Conservation (phyloP, 2,888 invertebrate species). For the Tanaodytes sp. region DNA sequence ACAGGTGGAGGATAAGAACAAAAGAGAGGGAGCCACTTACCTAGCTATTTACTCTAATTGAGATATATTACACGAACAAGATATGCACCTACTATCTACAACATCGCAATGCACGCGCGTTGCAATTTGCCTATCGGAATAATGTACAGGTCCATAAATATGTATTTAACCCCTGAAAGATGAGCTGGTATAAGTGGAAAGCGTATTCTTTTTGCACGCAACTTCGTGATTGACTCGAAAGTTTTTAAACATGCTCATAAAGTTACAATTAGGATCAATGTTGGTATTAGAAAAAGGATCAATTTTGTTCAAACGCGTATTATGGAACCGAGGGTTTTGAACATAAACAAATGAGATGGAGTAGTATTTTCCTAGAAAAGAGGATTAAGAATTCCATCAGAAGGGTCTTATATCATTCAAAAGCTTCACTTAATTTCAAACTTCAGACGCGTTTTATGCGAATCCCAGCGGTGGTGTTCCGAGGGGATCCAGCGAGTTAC, state of each 20-base stretch:
- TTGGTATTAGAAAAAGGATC: no score
- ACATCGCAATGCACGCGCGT: slow-evolving; percentile 34
- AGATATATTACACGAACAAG: slow-evolving; percentile 38
- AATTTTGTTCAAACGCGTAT: no score
- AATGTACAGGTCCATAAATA: slow-evolving; percentile 38
- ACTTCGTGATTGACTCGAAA: no score
- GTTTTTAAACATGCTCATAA: no score
- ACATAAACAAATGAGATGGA: no score
- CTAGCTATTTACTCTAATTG: slow-evolving; percentile 38
- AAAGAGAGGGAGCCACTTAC: slow-evolving; percentile 39
- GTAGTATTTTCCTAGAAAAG: no score
- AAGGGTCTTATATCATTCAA: slow-evolving; percentile 6
- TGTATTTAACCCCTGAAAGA: slow-evolving; percentile 31
- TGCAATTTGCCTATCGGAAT: slow-evolving; percentile 24
- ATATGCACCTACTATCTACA: slow-evolving; percentile 31
- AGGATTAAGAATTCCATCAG: no score
- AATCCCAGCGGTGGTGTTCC: slow-evolving; percentile 31
- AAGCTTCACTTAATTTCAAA: slow-evolving; percentile 38
- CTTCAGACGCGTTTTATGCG: slow-evolving; percentile 38
- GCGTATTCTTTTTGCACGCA: no score
- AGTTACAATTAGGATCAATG: no score
- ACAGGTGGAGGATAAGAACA: background rate
- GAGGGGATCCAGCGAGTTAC: slow-evolving; percentile 30
- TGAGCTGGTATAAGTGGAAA: background rate
- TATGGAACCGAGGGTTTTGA: no score